Conservation (phyloP, 2,888 invertebrate species). For the Tupiocoris notatus region DNA sequence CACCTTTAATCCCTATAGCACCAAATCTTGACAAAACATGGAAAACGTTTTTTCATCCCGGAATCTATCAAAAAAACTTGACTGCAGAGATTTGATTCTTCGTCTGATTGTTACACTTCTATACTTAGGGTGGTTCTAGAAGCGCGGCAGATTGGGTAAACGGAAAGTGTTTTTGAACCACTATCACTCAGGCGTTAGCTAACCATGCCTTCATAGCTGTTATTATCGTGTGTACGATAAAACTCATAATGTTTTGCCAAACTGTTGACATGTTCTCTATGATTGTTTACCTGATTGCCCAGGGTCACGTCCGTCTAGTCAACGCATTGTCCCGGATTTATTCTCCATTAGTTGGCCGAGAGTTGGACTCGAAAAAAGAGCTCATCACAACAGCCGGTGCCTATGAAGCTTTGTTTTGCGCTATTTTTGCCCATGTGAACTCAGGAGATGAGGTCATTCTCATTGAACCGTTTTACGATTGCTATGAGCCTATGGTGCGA, state of each 20-base stretch:
- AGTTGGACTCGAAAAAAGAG: constrained; percentile 80
- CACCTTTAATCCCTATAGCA: too few species aligned
- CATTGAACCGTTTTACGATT: constrained; percentile 98
- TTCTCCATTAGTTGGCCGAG: constrained; percentile 69
- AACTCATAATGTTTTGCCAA: not conserved
- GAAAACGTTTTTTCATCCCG: too few species aligned
- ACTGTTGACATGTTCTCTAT: not conserved
- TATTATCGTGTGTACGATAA: not conserved
- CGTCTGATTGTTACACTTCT: too few species aligned
- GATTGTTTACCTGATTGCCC: constrained; percentile 53
- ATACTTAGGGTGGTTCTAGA: too few species aligned
- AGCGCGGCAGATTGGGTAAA: too few species aligned
- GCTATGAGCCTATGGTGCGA: constrained; percentile 91
- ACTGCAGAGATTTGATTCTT: too few species aligned
- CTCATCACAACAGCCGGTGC: constrained; percentile 89
- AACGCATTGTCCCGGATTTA: constrained; percentile 81
- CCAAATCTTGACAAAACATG: too few species aligned
- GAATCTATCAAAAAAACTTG: too few species aligned
- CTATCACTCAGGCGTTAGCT: too few species aligned
- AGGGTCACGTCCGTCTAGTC: constrained; percentile 91
- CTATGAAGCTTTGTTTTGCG: constrained; percentile 87
- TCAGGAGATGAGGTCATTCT: constrained; percentile 90
- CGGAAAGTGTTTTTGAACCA: too few species aligned
- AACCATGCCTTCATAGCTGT: not conserved
- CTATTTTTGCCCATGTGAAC: constrained; percentile 83